Evolutionary conservation across 2,113 vertebrate genomes (phyloP).

Genomic region (Chamaetylas fuelleborni): DNA sequence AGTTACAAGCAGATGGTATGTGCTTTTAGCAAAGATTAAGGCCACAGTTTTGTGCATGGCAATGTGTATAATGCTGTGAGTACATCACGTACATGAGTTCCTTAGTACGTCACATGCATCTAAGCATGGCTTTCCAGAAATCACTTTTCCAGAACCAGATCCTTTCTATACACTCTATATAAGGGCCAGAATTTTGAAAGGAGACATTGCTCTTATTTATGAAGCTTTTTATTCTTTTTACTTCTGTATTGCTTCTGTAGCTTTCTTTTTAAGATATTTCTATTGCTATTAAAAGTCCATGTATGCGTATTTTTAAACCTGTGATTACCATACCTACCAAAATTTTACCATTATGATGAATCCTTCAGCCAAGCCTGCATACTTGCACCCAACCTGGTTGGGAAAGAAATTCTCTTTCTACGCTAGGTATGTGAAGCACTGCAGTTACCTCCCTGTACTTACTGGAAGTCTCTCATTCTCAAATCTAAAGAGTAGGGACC

Average conservation of each 20-base stretch:
- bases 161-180: not conserved
- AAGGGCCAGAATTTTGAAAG: not conserved
- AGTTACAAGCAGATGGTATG: not conserved
- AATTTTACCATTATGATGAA: not conserved
- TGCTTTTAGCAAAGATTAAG: not conserved
- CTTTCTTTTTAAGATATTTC: not conserved
- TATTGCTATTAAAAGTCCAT: not conserved
- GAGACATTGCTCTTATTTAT: not conserved
- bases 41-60: not conserved
- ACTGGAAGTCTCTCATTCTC: not conserved
- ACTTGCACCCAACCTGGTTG: not conserved
- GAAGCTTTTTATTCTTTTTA: not conserved
- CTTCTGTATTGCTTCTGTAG: not conserved
- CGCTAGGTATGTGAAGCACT: not conserved
- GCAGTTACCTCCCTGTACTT: not conserved
- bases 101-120: not conserved
- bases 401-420: not conserved
- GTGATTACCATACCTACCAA: not conserved
- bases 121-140: not conserved
- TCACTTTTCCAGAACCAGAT: not conserved
- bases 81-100: not conserved
- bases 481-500: not conserved
- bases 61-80: not conserved
- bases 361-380: not conserved
- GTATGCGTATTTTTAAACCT: not conserved